Conservation (phyloP, 2,113 vertebrate genomes). For the Pagrus major region DNA sequence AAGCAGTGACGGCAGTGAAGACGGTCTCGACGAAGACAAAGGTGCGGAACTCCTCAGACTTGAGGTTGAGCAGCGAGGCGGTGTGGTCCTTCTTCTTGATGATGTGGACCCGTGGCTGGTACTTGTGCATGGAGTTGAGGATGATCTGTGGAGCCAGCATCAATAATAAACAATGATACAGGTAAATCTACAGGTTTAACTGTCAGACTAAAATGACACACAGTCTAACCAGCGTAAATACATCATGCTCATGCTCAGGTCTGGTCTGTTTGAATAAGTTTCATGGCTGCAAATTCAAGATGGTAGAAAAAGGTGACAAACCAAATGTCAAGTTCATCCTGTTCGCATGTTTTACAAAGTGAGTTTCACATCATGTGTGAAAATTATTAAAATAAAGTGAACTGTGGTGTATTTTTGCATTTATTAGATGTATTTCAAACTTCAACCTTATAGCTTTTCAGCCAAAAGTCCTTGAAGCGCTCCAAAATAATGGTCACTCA, state of each 20-base stretch:
- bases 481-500: neutral
- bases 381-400: too few species aligned
- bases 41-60: conserved; percentile 98
- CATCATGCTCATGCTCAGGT: neutral
- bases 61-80: conserved; percentile 95
- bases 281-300: neutral
- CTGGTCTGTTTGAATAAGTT: neutral
- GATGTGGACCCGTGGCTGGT: conserved; percentile 98
- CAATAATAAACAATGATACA: neutral
- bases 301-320: neutral
- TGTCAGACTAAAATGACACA: neutral
- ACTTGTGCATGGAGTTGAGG: conserved; percentile 99
- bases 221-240: too few species aligned
- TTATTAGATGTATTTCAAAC: neutral
- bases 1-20: conserved; percentile 98
- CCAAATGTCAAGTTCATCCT: too few species aligned
- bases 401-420: neutral
- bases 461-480: neutral
- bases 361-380: neutral
- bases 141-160: conserved; percentile 88
- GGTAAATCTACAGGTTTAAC: neutral
- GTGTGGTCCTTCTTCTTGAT: conserved; percentile 99
- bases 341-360: too few species aligned
- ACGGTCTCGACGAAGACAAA: conserved; percentile 98
- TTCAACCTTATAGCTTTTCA: neutral